phyloP scores from a whole-genome alignment of 2,113 vertebrate genomes.

The Ginglymostoma cirratum region DNA sequence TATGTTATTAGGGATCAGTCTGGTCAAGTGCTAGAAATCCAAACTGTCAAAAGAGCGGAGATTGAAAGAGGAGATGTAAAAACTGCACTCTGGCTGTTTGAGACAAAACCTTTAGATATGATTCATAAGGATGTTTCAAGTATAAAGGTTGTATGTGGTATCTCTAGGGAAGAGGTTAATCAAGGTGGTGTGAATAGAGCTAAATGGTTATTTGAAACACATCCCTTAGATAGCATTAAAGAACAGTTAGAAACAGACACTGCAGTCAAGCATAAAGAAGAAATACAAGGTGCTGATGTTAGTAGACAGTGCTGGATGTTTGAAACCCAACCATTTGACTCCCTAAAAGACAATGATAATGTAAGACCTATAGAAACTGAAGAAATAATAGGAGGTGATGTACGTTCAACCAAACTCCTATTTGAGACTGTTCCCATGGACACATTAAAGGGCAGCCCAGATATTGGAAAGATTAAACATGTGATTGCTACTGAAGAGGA shows the following conservation, averaged over 20 bases:
- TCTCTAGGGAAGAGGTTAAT: slow-evolving; percentile 69
- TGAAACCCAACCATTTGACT: slow-evolving; percentile 78
- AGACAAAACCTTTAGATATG: slow-evolving; percentile 67
- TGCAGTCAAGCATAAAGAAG: slow-evolving; percentile 57
- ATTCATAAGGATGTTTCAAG: slow-evolving; percentile 58
- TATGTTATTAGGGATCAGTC: slow-evolving; percentile 72
- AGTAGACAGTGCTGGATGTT: slow-evolving; percentile 79
- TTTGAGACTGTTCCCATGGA: slow-evolving; percentile 76
- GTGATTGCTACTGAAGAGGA: slow-evolving; percentile 64
- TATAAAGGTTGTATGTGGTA: slow-evolving; percentile 65
- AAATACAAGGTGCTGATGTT: slow-evolving; percentile 68
- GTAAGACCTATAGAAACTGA: slow-evolving; percentile 51
- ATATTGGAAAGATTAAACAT: slow-evolving; percentile 72
- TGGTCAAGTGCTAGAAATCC: slow-evolving; percentile 71
- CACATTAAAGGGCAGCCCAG: slow-evolving; percentile 65
- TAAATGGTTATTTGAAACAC: slow-evolving; percentile 78
- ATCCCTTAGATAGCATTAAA: slow-evolving; percentile 69
- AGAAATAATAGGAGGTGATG: slow-evolving; percentile 73
- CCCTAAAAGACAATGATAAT: slow-evolving; percentile 68
- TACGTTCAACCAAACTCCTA: slow-evolving; percentile 69
- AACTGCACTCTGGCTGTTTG: slow-evolving; percentile 71
- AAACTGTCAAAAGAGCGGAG: slow-evolving; percentile 71
- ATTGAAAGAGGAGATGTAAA: slow-evolving; percentile 66
- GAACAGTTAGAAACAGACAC: slow-evolving; percentile 55
- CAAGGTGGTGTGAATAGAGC: slow-evolving; percentile 61